phyloP scores from a whole-genome alignment of 2,888 invertebrate species.

The Dicyrtomina minuta region DNA sequence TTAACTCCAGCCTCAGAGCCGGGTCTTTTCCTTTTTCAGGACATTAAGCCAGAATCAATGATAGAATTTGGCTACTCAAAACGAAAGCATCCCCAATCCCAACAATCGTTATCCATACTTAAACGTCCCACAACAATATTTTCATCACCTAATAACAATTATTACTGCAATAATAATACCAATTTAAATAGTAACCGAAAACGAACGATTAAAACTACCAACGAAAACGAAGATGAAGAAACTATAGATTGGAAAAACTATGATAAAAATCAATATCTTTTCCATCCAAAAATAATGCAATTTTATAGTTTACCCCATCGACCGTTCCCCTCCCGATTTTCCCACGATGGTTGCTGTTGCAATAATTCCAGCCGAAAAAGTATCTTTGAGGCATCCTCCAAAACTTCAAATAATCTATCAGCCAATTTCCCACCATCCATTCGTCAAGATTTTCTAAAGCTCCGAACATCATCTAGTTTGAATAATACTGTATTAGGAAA shows the following conservation, averaged over 20 bases:
- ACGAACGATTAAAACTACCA: no score
- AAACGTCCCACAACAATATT: background rate
- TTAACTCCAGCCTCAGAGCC: background rate
- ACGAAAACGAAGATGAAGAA: background rate
- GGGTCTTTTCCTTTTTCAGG: conserved; percentile 14
- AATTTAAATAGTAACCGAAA: background rate
- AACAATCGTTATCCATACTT: background rate
- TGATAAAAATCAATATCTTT: background rate
- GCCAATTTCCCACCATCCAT: background rate
- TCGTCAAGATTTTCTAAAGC: conserved; percentile 6
- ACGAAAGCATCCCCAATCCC: background rate
- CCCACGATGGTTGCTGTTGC: no score
- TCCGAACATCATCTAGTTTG: no score
- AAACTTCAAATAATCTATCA: background rate
- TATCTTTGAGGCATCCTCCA: no score
- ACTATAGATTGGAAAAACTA: background rate
- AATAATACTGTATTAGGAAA: background rate
- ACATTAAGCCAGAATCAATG: background rate
- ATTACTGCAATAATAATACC: background rate
- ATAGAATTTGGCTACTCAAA: background rate
- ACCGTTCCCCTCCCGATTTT: background rate
- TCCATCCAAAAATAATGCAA: background rate
- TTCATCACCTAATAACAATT: background rate
- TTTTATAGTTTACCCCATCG: background rate
- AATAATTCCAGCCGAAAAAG: no score